Conservation (phyloP, 2,888 invertebrate species). For the Heteropelma amictum region DNA sequence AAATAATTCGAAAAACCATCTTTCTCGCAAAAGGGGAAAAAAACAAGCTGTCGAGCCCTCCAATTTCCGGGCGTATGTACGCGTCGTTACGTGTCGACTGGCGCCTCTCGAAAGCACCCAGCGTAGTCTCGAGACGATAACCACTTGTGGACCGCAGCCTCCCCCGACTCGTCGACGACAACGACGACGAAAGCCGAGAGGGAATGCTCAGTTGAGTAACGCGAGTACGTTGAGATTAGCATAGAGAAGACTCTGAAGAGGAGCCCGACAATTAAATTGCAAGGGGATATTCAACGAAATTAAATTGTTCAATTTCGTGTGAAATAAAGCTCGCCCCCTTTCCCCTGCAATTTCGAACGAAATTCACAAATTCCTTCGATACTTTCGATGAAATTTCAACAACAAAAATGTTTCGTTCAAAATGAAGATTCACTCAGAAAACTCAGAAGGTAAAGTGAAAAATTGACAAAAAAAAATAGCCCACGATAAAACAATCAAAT, state of each 20-base stretch:
- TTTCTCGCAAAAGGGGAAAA: not conserved
- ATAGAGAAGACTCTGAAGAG: slow-evolving; percentile 11
- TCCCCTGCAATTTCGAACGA: no score
- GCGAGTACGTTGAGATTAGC: slow-evolving; percentile 48
- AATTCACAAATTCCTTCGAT: no score
- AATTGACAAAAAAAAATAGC: no score
- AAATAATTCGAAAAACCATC: not conserved
- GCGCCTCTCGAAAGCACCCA: slow-evolving; percentile 41
- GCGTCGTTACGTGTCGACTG: slow-evolving; percentile 12
- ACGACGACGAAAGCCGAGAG: slow-evolving; percentile 12
- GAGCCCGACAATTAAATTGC: slow-evolving; percentile 36
- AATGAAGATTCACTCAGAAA: no score
- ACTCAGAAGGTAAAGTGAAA: no score
- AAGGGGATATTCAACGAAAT: slow-evolving; percentile 44
- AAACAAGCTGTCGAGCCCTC: not conserved
- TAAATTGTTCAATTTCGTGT: slow-evolving; percentile 28
- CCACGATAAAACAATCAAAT: no score
- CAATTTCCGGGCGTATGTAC: not conserved
- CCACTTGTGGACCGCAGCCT: slow-evolving; percentile 52
- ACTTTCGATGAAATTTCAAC: no score
- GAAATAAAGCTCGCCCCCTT: not conserved
- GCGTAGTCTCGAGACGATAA: slow-evolving; percentile 44
- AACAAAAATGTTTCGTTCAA: no score
- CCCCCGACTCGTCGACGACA: slow-evolving; percentile 33
- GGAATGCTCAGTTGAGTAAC: slow-evolving; percentile 42